These are phyloP conservation scores for Mya arenaria DNA, from an alignment of 1,140 invertebrate genomes.

Conservation along the genomic window DNA sequence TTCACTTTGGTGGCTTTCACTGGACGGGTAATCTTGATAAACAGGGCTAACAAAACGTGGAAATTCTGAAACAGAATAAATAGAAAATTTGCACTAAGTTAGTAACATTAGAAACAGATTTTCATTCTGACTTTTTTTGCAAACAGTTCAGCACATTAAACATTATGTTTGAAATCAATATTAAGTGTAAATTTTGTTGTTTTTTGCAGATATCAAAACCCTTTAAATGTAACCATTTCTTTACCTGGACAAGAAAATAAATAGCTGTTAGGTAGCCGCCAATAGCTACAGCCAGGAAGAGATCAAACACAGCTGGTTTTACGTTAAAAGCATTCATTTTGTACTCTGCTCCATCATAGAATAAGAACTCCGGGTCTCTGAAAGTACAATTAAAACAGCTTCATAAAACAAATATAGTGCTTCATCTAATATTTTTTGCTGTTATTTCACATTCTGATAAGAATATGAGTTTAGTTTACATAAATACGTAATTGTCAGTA, in stretches of 20 bases:
- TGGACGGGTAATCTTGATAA: conserved; percentile 16
- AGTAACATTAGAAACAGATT: neutral
- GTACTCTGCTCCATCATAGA: conserved; percentile 92
- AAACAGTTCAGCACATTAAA: neutral
- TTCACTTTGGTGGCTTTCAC: conserved; percentile 43
- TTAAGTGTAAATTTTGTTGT: neutral
- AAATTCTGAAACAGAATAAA: conserved; percentile 44
- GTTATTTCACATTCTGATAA: too few species aligned
- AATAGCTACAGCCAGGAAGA: conserved; percentile 94
- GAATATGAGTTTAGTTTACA: too few species aligned
- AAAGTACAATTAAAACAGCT: conserved; percentile 15
- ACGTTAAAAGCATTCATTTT: conserved; percentile 95
- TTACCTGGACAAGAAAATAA: conserved; percentile 90
- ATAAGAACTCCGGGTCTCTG: conserved; percentile 95
- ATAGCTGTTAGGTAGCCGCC: conserved; percentile 90
- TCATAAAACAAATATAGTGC: neutral
- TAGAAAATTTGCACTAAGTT: neutral
- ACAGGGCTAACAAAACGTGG: conserved; percentile 31
- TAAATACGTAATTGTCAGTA: neutral
- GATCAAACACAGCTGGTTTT: conserved; percentile 98
- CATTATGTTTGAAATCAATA: neutral
- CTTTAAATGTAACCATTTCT: neutral
- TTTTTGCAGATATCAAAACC: neutral
- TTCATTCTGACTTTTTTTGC: neutral
- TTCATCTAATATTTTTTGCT: too few species aligned